Evolutionary conservation across 92 coral and sea anemone genomes (phyloP).

Genomic region (Desmophyllum pertusum): DNA sequence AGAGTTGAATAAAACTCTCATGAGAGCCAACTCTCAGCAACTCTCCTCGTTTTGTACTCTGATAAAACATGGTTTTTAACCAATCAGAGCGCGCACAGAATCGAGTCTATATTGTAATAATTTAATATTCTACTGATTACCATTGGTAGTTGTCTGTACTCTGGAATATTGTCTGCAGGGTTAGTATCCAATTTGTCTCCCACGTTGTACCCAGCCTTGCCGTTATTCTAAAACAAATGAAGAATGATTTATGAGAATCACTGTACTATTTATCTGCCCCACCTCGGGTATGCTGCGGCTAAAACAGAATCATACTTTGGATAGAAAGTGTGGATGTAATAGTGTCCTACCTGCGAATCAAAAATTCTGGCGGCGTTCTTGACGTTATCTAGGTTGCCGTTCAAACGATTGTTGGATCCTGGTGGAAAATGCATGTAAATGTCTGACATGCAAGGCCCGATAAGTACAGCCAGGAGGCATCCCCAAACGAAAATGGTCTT

Average conservation of each 20-base stretch:
- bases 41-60: no score
- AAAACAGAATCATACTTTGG: not conserved
- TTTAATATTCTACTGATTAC: conserved; percentile 5
- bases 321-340: not conserved
- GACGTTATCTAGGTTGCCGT: conserved; percentile 28
- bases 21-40: no score
- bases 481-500: conserved; percentile 14
- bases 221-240: conserved; percentile 45
- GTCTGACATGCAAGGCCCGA: conserved; percentile 31
- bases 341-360: conserved; percentile 44
- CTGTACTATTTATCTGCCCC: not conserved
- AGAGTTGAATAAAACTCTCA: no score
- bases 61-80: no score
- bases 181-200: conserved; percentile 30
- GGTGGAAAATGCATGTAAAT: conserved; percentile 37
- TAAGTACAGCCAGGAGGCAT: conserved; percentile 13
- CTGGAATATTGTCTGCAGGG: conserved; percentile 29
- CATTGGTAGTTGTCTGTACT: conserved; percentile 39
- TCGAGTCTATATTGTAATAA: no score
- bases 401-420: conserved; percentile 60
- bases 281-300: no score
- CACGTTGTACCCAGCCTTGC: conserved; percentile 62
- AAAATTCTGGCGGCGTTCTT: conserved; percentile 30
- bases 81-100: no score
- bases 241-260: not conserved